These are phyloP conservation scores for Huso huso DNA, from an alignment of 2,797 vertebrate genomes.

Conservation along the genomic window DNA sequence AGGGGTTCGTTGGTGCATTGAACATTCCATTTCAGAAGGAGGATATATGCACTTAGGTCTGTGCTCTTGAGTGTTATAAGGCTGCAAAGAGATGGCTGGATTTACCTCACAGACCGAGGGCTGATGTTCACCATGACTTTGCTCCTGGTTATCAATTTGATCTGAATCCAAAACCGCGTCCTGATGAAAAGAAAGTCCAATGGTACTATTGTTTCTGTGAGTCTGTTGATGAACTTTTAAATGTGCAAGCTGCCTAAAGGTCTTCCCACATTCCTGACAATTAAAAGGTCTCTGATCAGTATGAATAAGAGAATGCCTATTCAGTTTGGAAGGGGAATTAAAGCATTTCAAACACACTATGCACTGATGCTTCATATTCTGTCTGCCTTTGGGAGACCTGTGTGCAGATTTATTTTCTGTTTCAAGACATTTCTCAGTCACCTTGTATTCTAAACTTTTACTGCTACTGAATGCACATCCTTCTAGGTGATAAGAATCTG, in stretches of 20 bases:
- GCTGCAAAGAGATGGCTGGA: slow-evolving; percentile 3
- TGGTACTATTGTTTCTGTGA: slow-evolving; percentile 39
- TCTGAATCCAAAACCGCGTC: neutral
- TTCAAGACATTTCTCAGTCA: neutral
- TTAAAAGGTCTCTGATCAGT: slow-evolving; percentile 61
- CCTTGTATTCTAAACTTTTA: neutral
- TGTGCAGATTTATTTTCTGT: neutral
- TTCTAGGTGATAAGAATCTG: neutral
- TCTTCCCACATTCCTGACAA: slow-evolving; percentile 60
- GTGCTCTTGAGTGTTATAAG: neutral
- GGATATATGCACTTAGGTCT: neutral
- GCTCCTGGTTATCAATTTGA: neutral
- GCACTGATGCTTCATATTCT: slow-evolving; percentile 24
- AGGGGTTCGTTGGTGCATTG: slow-evolving; percentile 8
- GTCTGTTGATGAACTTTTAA: slow-evolving; percentile 60
- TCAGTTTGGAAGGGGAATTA: slow-evolving; percentile 58
- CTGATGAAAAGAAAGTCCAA: neutral
- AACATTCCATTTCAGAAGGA: neutral
- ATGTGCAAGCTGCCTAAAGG: slow-evolving; percentile 62
- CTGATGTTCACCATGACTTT: slow-evolving; percentile 1
- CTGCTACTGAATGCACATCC: no score
- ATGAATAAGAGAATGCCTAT: slow-evolving; percentile 61
- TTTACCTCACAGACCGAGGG: neutral
- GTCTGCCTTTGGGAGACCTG: slow-evolving; percentile 4
- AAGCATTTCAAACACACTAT: slow-evolving; percentile 56